Conservation (phyloP, 2,888 invertebrate species). For the Dascillus cervinus region DNA sequence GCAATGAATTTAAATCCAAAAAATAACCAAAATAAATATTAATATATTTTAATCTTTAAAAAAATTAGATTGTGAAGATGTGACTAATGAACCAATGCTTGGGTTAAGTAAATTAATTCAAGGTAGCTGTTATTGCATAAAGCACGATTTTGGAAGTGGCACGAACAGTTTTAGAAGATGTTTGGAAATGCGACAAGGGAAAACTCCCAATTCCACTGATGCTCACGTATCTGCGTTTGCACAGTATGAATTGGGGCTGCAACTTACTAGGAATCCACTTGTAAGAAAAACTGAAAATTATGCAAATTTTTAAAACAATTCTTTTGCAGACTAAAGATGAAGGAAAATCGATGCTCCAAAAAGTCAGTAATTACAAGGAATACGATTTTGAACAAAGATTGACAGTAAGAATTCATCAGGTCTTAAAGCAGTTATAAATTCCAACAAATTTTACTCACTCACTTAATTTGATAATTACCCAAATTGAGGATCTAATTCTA, state of each 20-base stretch:
- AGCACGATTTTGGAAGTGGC: slow-evolving; percentile 38
- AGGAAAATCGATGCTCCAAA: slow-evolving; percentile 45
- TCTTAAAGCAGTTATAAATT: slow-evolving; percentile 32
- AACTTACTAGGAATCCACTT: too few species aligned
- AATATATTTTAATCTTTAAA: too few species aligned
- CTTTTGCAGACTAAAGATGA: slow-evolving; percentile 46
- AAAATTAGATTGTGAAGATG: slow-evolving; percentile 35
- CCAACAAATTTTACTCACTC: too few species aligned
- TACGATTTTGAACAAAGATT: slow-evolving; percentile 62
- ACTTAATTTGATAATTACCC: too few species aligned
- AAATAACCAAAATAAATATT: too few species aligned
- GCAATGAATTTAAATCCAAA: too few species aligned
- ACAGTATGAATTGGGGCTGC: slow-evolving; percentile 53
- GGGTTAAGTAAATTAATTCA: slow-evolving; percentile 48
- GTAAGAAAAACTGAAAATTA: not conserved
- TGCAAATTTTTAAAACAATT: not conserved
- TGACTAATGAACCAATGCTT: slow-evolving; percentile 46
- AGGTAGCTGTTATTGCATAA: slow-evolving; percentile 45
- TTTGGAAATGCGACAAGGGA: slow-evolving; percentile 29
- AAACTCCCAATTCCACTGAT: slow-evolving; percentile 35
- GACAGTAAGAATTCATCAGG: slow-evolving; percentile 52
- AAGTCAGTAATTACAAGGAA: slow-evolving; percentile 50
- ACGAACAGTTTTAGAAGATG: slow-evolving; percentile 37
- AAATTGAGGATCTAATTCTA: too few species aligned
- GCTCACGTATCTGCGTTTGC: slow-evolving; percentile 58